Base-by-base conservation (phyloP, 2,888 invertebrate genomes). In the Hemaris fuciformis region DNA sequence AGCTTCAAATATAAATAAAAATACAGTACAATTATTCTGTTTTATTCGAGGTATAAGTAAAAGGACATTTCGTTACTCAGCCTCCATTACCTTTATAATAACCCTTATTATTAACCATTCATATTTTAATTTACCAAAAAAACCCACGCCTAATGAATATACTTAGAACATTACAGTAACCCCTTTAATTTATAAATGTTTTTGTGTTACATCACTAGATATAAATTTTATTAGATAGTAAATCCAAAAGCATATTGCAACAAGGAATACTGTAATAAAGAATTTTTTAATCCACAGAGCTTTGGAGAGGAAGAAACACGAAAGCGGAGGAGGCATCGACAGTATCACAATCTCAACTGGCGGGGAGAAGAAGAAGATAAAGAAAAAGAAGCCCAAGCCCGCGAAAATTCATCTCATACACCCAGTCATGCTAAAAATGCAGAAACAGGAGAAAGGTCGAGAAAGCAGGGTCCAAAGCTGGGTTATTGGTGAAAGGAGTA, bases 301-400 rank as follows among this genome's bases (percentile, higher is more conserved):
- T 0, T 60, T 87, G 1, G 63, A 69, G 8, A 70, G 77, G 57
- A 84, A 80, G 59, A 84, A 88, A n/a, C 83, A 85, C 13, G 71
- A 77, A n/a, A 70, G 80, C 46, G 70, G 80, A 45, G 83, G 87
- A 0, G 87, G 87, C 0, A 84, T 88, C 41, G 91, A 89, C 80
- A 81, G 83, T 78, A 89, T 91, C 59, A 92, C 89, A 0, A 88
- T 89, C n/a, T 84, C 89, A 1, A 74, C 89, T 0, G 76, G 79
- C 1, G 68, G 73, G 0, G 82, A 82, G 6, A 83, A 83, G 57
- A 88, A 90, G 67, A 89, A 88, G 61, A 85, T 79, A 72, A 88
- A 86, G 70, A 90, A 88, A 61, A 88, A 88, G 73, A 89, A 89
- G 74, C 78, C 79, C 31, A 88, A 88, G 31, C 91, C 91, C 0